phyloP scores from a whole-genome alignment of 2,888 invertebrate species.

The Muschampia plurimacula region DNA sequence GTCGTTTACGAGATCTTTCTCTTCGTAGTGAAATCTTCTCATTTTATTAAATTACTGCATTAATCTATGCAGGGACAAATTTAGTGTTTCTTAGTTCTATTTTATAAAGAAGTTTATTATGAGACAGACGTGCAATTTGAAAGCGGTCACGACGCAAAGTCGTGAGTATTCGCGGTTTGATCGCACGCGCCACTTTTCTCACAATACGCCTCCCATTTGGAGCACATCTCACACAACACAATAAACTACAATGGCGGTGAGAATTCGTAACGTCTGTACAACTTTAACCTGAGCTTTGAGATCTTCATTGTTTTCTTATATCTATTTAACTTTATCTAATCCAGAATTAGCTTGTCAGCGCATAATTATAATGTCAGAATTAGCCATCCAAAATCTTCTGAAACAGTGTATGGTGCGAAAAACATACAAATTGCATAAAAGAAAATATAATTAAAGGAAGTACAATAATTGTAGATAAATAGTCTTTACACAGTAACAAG shows the following conservation, averaged over 20 bases:
- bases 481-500: no score
- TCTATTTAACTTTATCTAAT: background rate
- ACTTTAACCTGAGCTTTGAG: constrained; percentile 2
- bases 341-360: constrained; percentile 6
- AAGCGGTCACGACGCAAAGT: constrained; percentile 44
- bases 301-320: constrained; percentile 9
- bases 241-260: constrained; percentile 10
- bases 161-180: constrained; percentile 43
- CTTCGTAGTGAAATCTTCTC: no score
- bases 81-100: background rate
- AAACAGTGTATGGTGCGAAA: background rate
- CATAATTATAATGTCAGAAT: background rate
- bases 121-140: constrained; percentile 43
- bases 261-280: constrained; percentile 8
- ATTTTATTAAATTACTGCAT: no score
- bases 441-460: no score
- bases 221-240: constrained; percentile 13
- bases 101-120: constrained; percentile 25
- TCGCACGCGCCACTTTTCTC: constrained; percentile 48
- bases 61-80: background rate
- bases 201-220: constrained; percentile 35
- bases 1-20: no score
- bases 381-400: background rate
- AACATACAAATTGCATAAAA: background rate
- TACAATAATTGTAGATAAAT: no score